Percentiles rank a stretch among this genome's conserved stretches.
Conservation (phyloP, 2,888 invertebrate genomes). For the Dysmachus trigonus region DNA sequence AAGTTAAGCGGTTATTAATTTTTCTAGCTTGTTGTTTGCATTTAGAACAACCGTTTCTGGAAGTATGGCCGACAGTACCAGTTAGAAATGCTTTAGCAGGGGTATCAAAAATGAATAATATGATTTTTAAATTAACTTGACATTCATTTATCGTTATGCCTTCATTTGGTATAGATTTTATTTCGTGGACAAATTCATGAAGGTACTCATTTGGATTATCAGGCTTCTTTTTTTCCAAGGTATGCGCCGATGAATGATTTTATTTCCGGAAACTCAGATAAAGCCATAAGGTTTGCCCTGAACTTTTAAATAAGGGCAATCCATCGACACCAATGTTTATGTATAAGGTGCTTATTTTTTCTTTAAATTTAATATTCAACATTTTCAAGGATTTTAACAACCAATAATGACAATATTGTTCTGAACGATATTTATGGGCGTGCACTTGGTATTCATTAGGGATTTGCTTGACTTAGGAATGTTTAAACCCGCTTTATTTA, state of each 20-base stretch:
- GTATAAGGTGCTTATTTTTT: neutral
- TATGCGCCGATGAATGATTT: neutral
- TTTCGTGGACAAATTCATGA: no score
- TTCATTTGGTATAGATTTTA: no score
- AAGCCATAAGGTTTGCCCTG: conserved; percentile 14
- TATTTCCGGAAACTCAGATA: neutral
- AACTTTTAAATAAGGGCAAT: no score
- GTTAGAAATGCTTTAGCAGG: conserved; percentile 17
- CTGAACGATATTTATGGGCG: neutral
- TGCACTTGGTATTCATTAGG: neutral
- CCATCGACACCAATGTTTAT: conserved; percentile 15
- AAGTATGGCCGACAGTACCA: conserved; percentile 27
- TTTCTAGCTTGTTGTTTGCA: no score
- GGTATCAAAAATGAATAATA: conserved; percentile 13
- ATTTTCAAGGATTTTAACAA: neutral
- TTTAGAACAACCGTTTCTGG: no score
- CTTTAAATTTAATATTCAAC: neutral
- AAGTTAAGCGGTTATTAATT: no score
- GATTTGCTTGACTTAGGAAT: neutral
- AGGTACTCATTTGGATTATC: no score
- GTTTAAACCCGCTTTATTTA: neutral
- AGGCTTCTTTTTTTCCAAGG: no score
- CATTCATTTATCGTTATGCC: no score
- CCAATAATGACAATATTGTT: neutral
- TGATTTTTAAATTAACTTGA: no score